Percentiles rank a stretch among this genome's conserved stretches.
phyloP scores from a whole-genome alignment of 2,113 vertebrate species.

The Nestor notabilis region DNA sequence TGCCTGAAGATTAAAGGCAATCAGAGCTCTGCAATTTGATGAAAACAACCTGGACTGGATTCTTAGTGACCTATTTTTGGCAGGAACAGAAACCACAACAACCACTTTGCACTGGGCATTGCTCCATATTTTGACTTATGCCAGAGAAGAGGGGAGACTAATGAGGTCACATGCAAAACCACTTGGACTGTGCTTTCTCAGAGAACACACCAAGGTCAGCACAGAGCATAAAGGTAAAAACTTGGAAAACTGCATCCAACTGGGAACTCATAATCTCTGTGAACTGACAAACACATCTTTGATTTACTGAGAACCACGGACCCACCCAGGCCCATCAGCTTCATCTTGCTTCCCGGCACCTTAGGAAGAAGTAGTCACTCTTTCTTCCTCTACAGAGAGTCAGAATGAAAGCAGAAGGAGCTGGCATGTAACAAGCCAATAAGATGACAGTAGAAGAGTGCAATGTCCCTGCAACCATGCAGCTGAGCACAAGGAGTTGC shows the following conservation, averaged over 20 bases:
- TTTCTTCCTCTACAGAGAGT: not conserved
- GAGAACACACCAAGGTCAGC: not conserved
- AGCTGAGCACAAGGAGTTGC: not conserved
- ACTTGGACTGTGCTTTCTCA: not conserved
- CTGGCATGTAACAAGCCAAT: fast-evolving
- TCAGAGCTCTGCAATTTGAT: constrained; percentile 19
- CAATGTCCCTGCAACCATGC: not conserved
- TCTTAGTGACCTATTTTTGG: constrained; percentile 52
- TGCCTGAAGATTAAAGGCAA: constrained; percentile 26
- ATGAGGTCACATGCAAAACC: not conserved
- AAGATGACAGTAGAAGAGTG: not conserved
- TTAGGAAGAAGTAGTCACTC: not conserved
- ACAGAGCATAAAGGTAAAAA: not conserved
- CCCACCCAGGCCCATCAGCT: not conserved
- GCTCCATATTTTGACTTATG: constrained; percentile 65
- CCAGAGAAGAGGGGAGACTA: not conserved
- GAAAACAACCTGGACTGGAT: constrained; percentile 57
- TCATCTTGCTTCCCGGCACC: not conserved
- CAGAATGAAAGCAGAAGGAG: not conserved
- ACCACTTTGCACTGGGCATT: constrained; percentile 68
- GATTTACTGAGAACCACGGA: not conserved
- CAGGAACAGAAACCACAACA: constrained; percentile 53
- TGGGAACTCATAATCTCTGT: not conserved
- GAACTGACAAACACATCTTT: not conserved
- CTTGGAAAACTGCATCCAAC: not conserved